Percentiles rank a stretch among this genome's conserved stretches.
Conservation (phyloP, 2,888 invertebrate genomes). For the Branchipolynoe longqiensis region DNA sequence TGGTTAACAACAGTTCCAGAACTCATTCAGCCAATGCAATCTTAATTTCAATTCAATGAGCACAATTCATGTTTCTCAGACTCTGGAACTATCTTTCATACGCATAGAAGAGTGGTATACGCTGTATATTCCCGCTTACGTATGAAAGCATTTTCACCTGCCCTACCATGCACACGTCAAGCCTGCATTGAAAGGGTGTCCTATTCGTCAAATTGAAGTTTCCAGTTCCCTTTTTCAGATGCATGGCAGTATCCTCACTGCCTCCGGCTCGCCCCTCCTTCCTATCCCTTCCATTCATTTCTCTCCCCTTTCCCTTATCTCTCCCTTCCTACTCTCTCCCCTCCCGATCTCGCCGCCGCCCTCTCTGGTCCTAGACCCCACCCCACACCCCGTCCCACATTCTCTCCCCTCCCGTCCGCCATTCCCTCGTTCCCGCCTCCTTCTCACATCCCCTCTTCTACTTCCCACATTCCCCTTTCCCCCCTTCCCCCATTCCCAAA, state of each 20-base stretch:
- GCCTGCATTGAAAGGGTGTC: too few species aligned
- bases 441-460: neutral
- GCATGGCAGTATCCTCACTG: neutral
- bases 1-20: too few species aligned
- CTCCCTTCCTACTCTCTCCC: neutral
- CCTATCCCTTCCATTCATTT: neutral
- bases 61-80: too few species aligned
- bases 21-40: too few species aligned
- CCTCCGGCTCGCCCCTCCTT: neutral
- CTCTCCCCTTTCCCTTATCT: neutral
- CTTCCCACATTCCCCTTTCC: conserved; percentile 8
- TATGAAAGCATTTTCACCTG: too few species aligned
- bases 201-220: too few species aligned
- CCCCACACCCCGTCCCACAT: neutral
- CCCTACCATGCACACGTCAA: too few species aligned
- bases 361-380: neutral
- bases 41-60: too few species aligned
- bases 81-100: too few species aligned
- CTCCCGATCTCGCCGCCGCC: neutral
- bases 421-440: neutral
- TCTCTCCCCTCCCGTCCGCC: neutral
- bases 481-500: neutral
- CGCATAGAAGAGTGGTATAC: too few species aligned
- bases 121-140: too few species aligned
- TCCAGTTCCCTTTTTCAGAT: neutral